These are phyloP conservation scores for Pseudanteris insignis DNA, from an alignment of 2,888 invertebrate genomes.

Conservation along the genomic window DNA sequence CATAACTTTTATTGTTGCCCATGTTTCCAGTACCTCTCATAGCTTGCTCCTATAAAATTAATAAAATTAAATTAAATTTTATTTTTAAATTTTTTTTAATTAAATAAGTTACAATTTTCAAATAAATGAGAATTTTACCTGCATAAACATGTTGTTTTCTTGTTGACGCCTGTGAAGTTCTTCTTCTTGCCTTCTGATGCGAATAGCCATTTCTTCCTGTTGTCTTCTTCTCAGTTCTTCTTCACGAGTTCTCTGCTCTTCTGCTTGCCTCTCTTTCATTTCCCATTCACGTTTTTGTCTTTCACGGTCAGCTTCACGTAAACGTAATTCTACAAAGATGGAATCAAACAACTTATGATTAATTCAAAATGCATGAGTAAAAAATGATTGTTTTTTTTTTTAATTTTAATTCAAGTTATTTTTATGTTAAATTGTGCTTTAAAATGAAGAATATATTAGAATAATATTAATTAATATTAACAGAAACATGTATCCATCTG, in stretches of 20 bases:
- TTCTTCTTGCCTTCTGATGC: slow-evolving; percentile 84
- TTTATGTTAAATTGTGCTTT: too few relatives aligned
- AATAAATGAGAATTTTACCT: too few relatives aligned
- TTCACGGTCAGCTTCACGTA: slow-evolving; percentile 87
- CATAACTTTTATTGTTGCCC: slow-evolving; percentile 58
- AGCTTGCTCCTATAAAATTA: slow-evolving; percentile 59
- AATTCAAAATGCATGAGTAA: too few relatives aligned
- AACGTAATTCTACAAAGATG: slow-evolving; percentile 73
- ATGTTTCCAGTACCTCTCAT: slow-evolving; percentile 56
- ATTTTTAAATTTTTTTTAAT: slow-evolving; percentile 1
- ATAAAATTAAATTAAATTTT: slow-evolving; percentile 1
- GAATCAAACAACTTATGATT: too few relatives aligned
- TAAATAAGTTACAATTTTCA: neutral
- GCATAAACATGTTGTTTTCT: slow-evolving; percentile 88
- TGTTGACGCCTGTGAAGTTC: slow-evolving; percentile 86
- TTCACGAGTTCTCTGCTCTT: slow-evolving; percentile 78
- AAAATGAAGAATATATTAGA: too few relatives aligned
- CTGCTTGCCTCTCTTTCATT: slow-evolving; percentile 81
- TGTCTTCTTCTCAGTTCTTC: slow-evolving; percentile 75
- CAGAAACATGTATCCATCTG: slow-evolving; percentile 17
- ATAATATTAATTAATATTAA: too few relatives aligned
- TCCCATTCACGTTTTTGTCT: slow-evolving; percentile 87
- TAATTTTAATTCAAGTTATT: too few relatives aligned
- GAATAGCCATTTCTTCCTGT: slow-evolving; percentile 79
- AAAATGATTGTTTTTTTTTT: too few relatives aligned